Conservation (phyloP, 2,113 vertebrate species). For the Bungarus multicinctus region DNA sequence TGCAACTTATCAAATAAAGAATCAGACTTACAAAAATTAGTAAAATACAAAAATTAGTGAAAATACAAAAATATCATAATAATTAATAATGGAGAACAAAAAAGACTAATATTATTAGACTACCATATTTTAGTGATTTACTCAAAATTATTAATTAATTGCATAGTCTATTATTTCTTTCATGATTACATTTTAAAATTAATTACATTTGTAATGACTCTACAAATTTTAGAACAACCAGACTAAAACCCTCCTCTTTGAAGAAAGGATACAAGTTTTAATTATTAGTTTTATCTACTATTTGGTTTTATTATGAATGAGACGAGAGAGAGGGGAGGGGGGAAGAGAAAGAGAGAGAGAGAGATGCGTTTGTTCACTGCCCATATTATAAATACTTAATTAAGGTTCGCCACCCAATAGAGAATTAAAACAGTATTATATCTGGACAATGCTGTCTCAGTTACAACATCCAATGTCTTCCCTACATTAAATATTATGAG, state of each 20-base stretch:
- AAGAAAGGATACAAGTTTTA: background rate
- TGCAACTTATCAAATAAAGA: slow-evolving; percentile 49
- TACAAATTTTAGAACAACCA: slow-evolving; percentile 7
- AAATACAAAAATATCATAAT: slow-evolving; percentile 38
- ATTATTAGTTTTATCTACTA: background rate
- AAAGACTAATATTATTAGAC: slow-evolving; percentile 6
- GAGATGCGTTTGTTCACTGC: background rate
- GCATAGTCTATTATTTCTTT: slow-evolving; percentile 36
- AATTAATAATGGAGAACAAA: slow-evolving; percentile 55
- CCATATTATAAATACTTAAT: background rate
- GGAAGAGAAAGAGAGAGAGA: too few species aligned
- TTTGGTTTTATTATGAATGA: background rate
- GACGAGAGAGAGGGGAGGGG: background rate
- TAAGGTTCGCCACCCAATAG: background rate
- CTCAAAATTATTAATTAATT: slow-evolving; percentile 43
- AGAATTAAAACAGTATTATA: background rate
- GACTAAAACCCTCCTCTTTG: background rate
- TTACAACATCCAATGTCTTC: background rate
- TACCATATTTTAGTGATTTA: slow-evolving; percentile 26
- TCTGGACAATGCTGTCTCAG: background rate
- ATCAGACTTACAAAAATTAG: slow-evolving; percentile 44
- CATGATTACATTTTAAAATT: slow-evolving; percentile 43
- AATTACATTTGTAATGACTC: slow-evolving; percentile 29
- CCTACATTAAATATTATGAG: background rate
- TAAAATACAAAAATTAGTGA: slow-evolving; percentile 39